Evolutionary conservation across 1,140 invertebrate species (phyloP), one percentile per base, ranked within the genome.

Genomic region (Leptinotarsa defecta): DNA sequence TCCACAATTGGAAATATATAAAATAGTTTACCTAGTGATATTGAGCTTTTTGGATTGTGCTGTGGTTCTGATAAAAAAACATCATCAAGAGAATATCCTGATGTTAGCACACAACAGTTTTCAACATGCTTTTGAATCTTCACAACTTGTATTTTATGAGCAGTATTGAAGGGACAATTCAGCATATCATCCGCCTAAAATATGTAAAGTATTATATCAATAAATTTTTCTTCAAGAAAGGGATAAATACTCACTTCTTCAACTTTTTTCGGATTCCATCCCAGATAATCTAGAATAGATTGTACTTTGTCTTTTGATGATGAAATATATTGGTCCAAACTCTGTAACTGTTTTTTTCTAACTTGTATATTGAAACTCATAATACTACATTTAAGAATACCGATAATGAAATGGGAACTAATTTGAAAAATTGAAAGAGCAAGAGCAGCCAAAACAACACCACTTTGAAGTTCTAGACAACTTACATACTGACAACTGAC

Each of bases 51-150:
- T 19, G 15, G 52, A 81, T 43, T 74, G 85, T 49, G 79, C 83
- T 64, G 78, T 61, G 86, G 79, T 71, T 87, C 85, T 3, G 89
- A 87, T 48, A 90, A 79, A 70, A 87, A 86, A 15, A 86, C 49
- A 70, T 88, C 87, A 2, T 85, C 76, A 72, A 82, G 70, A 43
- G 77, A 72, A 77, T 90, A 90, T 73, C 88, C 88, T 78, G 88
- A 85, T 13, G 82, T 81, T 81, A 84, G 88, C 83, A 88, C 85
- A 68, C 84, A 83, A 81, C 89, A 90, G 68, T 76, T 81, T 52
- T 86, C 75, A 3, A 88, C 73, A 83, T 89, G 89, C 61, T 84
- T 76, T 62, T 86, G 82, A 4, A 87, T 74, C 43, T 70, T 83
- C 75, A 83, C 82, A 71, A 84, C 73, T 19, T 83, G 82, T 52